phyloP scores from a whole-genome alignment of 1,140 invertebrate genomes.

The Zaprionus nigranus region DNA sequence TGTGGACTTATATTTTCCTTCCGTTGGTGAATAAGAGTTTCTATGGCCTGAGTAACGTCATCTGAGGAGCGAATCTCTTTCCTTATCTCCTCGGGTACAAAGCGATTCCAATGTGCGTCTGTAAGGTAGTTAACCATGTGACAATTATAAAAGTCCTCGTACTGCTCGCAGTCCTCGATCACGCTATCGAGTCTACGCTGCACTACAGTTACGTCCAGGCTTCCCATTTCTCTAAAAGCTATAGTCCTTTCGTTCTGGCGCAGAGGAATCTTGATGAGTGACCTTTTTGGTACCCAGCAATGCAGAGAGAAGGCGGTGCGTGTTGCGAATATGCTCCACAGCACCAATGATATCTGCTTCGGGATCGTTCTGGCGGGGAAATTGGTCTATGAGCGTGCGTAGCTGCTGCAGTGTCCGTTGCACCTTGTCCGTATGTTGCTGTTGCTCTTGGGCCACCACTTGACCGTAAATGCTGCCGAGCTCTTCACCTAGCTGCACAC shows the following conservation, averaged over 20 bases:
- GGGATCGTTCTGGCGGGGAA: conserved; percentile 88
- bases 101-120: conserved; percentile 88
- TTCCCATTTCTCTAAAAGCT: conserved; percentile 64
- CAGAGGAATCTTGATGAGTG: neutral
- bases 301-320: conserved; percentile 89
- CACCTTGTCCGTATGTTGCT: conserved; percentile 76
- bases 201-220: conserved; percentile 48
- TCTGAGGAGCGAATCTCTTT: conserved; percentile 83
- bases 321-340: conserved; percentile 87
- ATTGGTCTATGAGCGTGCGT: conserved; percentile 86
- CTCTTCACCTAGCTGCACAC: conserved; percentile 88
- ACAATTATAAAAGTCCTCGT: conserved; percentile 88
- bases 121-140: conserved; percentile 94
- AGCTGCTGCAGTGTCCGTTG: conserved; percentile 86
- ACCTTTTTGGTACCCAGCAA: conserved; percentile 86
- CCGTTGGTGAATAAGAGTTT: conserved; percentile 38
- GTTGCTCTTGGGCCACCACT: conserved; percentile 80
- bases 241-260: conserved; percentile 59
- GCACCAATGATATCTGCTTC: conserved; percentile 87
- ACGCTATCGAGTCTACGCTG: conserved; percentile 85
- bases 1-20: conserved; percentile 6
- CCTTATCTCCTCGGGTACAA: conserved; percentile 86
- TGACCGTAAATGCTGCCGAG: conserved; percentile 86
- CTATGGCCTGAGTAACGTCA: conserved; percentile 52
- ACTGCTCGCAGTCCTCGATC: conserved; percentile 86